These are phyloP conservation scores for Channa maculata DNA, from an alignment of 2,113 vertebrate species.

Conservation along the genomic window DNA sequence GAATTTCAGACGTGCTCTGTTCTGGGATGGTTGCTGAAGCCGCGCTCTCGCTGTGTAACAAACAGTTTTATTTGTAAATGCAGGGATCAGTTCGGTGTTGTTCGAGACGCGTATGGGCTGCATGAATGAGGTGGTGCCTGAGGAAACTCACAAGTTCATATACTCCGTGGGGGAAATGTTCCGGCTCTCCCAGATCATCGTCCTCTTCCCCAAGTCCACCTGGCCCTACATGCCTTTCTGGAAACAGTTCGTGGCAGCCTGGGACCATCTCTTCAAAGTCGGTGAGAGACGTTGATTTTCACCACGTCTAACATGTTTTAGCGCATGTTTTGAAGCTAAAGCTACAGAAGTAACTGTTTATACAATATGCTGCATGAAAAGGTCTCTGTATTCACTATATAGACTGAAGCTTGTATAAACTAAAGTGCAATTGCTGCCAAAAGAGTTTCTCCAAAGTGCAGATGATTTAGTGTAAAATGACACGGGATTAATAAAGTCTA, in stretches of 20 bases:
- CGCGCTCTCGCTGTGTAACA: too few species aligned
- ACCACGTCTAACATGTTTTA: too few species aligned
- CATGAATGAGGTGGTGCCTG: constrained; percentile 76
- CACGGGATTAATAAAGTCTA: too few species aligned
- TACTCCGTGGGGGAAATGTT: constrained; percentile 85
- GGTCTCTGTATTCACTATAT: too few species aligned
- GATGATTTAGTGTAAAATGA: too few species aligned
- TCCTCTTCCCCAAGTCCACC: constrained; percentile 77
- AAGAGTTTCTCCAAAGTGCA: too few species aligned
- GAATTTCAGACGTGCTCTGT: not conserved
- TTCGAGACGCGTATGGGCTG: constrained; percentile 86
- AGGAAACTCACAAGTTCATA: constrained; percentile 85
- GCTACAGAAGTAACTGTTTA: too few species aligned
- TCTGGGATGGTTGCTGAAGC: not conserved
- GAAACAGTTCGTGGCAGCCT: constrained; percentile 80
- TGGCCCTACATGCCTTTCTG: constrained; percentile 83
- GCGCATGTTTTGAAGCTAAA: too few species aligned
- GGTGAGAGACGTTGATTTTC: constrained; percentile 60
- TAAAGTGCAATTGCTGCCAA: too few species aligned
- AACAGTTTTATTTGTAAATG: not conserved
- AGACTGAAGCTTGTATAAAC: too few species aligned
- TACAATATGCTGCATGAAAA: too few species aligned
- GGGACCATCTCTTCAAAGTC: constrained; percentile 84
- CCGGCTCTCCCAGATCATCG: constrained; percentile 71
- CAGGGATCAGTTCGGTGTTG: constrained; percentile 82